phyloP scores from a whole-genome alignment of 2,888 invertebrate species.

The Saturnia pavonia region DNA sequence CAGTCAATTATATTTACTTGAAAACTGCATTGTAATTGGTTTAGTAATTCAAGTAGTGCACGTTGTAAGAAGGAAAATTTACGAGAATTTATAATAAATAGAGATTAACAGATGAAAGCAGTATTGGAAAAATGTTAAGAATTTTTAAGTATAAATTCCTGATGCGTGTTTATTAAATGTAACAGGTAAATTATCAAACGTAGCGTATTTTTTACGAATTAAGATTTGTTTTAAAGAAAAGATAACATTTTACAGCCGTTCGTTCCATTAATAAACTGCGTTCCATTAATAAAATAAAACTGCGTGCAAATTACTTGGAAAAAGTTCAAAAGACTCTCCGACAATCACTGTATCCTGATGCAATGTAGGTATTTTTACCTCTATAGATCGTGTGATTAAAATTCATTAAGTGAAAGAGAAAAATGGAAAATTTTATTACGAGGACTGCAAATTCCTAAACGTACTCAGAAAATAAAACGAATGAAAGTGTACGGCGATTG shows the following conservation, averaged over 20 bases:
- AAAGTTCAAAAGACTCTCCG: neutral
- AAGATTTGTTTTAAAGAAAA: neutral
- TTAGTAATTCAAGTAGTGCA: neutral
- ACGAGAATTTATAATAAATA: neutral
- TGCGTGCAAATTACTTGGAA: neutral
- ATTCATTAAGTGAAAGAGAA: neutral
- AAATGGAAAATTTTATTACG: neutral
- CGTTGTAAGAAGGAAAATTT: neutral
- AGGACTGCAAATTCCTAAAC: neutral
- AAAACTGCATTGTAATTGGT: neutral
- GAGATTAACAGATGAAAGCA: neutral
- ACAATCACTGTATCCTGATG: neutral
- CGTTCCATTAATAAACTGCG: too few species aligned
- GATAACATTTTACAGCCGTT: too few species aligned
- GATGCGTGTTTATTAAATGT: neutral
- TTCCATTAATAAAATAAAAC: too few species aligned
- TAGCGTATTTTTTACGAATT: neutral
- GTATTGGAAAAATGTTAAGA: neutral
- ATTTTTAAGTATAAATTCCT: neutral
- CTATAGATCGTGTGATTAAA: slow-evolving; percentile 1
- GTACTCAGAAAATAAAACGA: neutral
- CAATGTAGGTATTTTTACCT: neutral
- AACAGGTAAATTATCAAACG: neutral
- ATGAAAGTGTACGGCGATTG: neutral
- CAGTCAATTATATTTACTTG: too few species aligned